A percentile compares a stretch with the other conserved stretches of the same genome.
Conservation (phyloP, 2,888 invertebrate genomes). For the Epinotia brunnichana region DNA sequence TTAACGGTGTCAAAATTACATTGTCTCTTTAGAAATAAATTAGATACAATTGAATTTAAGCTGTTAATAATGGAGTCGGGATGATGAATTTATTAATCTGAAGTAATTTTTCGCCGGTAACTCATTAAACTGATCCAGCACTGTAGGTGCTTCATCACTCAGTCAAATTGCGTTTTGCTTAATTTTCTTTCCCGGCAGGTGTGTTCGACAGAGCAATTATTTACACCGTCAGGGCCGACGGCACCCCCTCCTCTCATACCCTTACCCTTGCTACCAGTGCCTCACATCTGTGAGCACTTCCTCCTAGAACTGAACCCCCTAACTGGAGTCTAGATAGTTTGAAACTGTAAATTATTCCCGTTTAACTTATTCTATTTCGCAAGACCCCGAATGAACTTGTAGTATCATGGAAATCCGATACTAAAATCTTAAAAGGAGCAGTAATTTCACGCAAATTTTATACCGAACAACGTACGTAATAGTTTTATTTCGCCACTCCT, state of each 20-base stretch:
- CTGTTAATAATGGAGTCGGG: conserved; percentile 66
- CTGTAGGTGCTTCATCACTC: conserved; percentile 82
- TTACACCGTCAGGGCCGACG: conserved; percentile 80
- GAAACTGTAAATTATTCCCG: conserved; percentile 64
- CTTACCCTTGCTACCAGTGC: conserved; percentile 51
- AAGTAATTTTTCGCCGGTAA: conserved; percentile 77
- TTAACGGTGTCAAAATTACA: conserved; percentile 15
- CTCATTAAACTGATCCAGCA: conserved; percentile 80
- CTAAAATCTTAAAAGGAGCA: conserved; percentile 54
- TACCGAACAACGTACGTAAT: not conserved
- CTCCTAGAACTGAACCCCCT: conserved; percentile 65
- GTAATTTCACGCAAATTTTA: conserved; percentile 38
- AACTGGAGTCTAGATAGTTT: conserved; percentile 73
- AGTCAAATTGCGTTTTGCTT: conserved; percentile 84
- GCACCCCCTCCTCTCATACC: conserved; percentile 63
- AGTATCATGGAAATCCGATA: conserved; percentile 57
- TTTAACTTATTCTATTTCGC: conserved; percentile 56
- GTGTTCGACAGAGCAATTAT: conserved; percentile 84
- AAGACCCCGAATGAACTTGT: conserved; percentile 44
- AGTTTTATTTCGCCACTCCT: not conserved
- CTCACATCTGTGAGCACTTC: conserved; percentile 56
- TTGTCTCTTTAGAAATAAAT: conserved; percentile 19
- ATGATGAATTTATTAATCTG: conserved; percentile 72
- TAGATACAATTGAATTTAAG: conserved; percentile 43
- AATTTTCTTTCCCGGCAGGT: conserved; percentile 83